Evolutionary conservation across 2,113 vertebrate species (phyloP), one percentile per base, ranked within the genome.

Genomic region (Crotalus horridus): DNA sequence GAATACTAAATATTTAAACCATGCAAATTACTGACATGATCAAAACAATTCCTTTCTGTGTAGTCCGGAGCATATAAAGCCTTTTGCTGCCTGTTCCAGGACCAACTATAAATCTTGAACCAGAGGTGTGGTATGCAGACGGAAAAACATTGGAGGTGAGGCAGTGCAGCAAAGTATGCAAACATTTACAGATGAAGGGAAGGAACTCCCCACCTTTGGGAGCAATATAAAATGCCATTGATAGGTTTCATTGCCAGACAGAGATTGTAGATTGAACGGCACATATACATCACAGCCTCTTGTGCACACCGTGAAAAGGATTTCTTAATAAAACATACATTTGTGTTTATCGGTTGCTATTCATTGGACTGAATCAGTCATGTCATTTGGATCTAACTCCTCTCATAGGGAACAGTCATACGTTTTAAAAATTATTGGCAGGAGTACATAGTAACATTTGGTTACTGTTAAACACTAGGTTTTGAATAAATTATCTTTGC

Each of bases 351-450:
- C 24, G 9, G n/a, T 33, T 58, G 39, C 33, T 9, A 39, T 24
- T 20, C 23, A 85, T 29, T 85, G 4, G 13, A 59, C 9, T 91
- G 81, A 43, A 26, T 17, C 81, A 86, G 58, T 58, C 95, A 89
- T 94, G 93, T 93, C 93, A 23, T 93, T 95, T 97, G 86, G 86
- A 92, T 23, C 12, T 54, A 69, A 91, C 87, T 29, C 0, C 55
- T 26, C 3, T 89, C 11, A 11, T 93, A 43, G 56, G 46, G 64
- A 92, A 86, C 3, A 0, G 46, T 43, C 33, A 48, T 86, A 46
- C 20, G 12, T 86, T 48, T 86, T 24, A 48, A n/a, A 88, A 90
- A 59, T 91, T 59, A 90, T 11, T 92, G 85, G 90, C 61, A 58
- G 20, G 9, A 3, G 54, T 15, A 26, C 2, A 13, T 39, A 89